These are phyloP conservation scores for Abscondita cerata DNA, from an alignment of 2,888 invertebrate species.

Conservation along the genomic window DNA sequence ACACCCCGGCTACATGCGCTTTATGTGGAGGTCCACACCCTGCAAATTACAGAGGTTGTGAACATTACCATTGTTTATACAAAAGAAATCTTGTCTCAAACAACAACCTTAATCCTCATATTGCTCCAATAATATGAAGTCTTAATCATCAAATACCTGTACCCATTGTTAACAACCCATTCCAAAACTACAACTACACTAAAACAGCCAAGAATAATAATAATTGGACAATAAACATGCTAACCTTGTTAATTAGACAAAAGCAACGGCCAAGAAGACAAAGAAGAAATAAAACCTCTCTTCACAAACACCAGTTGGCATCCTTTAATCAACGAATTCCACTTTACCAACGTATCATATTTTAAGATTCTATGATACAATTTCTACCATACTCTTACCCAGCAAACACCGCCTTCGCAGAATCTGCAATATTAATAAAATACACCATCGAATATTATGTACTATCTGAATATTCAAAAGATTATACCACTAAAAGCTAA, in stretches of 20 bases:
- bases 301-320: neutral
- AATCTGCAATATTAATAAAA: no score
- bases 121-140: neutral
- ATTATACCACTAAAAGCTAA: neutral
- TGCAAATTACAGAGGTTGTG: neutral
- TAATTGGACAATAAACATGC: neutral
- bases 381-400: neutral
- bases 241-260: neutral
- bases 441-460: neutral
- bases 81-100: neutral
- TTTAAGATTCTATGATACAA: neutral
- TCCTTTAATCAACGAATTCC: neutral
- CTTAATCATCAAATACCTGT: no score
- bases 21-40: neutral
- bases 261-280: neutral
- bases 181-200: no score
- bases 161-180: no score
- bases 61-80: neutral
- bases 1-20: no score
- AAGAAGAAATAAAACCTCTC: neutral
- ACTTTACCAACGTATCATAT: no score
- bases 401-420: no score
- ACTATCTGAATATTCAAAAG: neutral
- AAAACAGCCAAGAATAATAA: neutral
- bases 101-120: neutral